phyloP scores from a whole-genome alignment of 2,797 vertebrate genomes.

The Enteromius radiatus region DNA sequence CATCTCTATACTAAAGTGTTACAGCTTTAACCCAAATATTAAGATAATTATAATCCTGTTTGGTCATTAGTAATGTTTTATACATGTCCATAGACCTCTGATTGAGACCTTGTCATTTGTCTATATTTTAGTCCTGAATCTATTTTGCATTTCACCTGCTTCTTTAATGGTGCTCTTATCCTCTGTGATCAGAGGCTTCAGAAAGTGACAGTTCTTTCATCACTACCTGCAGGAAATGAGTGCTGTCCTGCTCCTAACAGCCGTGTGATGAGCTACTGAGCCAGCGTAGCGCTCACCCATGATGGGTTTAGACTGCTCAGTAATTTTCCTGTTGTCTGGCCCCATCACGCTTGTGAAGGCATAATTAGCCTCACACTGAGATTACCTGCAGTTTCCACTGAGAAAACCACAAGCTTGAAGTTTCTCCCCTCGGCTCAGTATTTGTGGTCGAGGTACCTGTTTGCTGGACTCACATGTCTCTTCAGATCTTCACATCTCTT shows the following conservation, averaged over 20 bases:
- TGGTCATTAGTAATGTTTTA: not conserved
- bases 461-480: slow-evolving; percentile 36
- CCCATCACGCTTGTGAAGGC: slow-evolving; percentile 65
- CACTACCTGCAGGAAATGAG: slow-evolving; percentile 62
- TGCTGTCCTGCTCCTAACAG: slow-evolving; percentile 53
- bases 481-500: slow-evolving; percentile 38
- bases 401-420: slow-evolving; percentile 37
- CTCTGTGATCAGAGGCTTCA: slow-evolving; percentile 35
- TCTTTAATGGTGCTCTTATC: not conserved
- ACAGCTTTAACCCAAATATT: not conserved
- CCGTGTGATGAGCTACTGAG: slow-evolving; percentile 49
- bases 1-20: not conserved
- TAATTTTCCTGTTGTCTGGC: slow-evolving; percentile 70
- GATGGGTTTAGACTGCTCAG: slow-evolving; percentile 66
- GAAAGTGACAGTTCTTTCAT: slow-evolving; percentile 71
- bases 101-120: not conserved
- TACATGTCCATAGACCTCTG: not conserved
- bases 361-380: slow-evolving; percentile 66
- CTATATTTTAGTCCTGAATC: slow-evolving; percentile 25
- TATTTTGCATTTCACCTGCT: slow-evolving; percentile 2
- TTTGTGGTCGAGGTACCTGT: slow-evolving; percentile 37
- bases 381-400: slow-evolving; percentile 52
- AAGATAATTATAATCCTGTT: not conserved
- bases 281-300: slow-evolving; percentile 49
- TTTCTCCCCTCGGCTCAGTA: slow-evolving; percentile 26